Evolutionary conservation across 2,113 vertebrate species (phyloP).

Genomic region (Gallinago paraguaiae): DNA sequence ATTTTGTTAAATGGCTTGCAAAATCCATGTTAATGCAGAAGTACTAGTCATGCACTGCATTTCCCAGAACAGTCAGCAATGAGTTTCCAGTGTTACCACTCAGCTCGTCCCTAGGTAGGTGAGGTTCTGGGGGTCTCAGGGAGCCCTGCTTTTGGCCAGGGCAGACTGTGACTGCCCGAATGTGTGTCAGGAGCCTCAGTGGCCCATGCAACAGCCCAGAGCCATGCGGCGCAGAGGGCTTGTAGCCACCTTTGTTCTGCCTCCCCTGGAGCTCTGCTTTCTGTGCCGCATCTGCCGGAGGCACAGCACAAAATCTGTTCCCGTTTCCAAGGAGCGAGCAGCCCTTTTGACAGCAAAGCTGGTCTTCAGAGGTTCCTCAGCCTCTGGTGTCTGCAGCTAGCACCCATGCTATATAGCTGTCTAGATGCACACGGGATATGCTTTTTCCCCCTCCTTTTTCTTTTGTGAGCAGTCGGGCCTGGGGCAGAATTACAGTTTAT

Average conservation of each 20-base stretch:
- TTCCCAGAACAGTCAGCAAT: neutral
- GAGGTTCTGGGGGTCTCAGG: neutral
- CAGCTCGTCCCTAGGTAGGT: rapidly evolving
- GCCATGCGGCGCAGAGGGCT: rapidly evolving
- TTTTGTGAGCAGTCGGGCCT: neutral
- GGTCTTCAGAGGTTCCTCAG: neutral
- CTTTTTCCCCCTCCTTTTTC: neutral
- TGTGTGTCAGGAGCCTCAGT: neutral
- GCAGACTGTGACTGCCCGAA: neutral
- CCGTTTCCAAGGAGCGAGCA: neutral
- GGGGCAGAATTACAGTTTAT: neutral
- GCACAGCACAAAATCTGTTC: neutral
- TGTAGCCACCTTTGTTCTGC: neutral
- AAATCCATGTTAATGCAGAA: neutral
- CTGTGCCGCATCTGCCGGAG: neutral
- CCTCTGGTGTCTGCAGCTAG: neutral
- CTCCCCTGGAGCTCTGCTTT: neutral
- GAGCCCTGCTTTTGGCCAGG: neutral
- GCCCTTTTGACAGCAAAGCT: neutral
- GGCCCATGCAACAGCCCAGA: rapidly evolving
- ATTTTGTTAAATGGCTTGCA: neutral
- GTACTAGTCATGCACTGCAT: neutral
- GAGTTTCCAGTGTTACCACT: neutral
- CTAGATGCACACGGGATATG: rapidly evolving
- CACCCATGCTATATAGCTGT: rapidly evolving